Base-by-base conservation (phyloP, 1,140 invertebrate species). In the Lepidurus arcticus region DNA sequence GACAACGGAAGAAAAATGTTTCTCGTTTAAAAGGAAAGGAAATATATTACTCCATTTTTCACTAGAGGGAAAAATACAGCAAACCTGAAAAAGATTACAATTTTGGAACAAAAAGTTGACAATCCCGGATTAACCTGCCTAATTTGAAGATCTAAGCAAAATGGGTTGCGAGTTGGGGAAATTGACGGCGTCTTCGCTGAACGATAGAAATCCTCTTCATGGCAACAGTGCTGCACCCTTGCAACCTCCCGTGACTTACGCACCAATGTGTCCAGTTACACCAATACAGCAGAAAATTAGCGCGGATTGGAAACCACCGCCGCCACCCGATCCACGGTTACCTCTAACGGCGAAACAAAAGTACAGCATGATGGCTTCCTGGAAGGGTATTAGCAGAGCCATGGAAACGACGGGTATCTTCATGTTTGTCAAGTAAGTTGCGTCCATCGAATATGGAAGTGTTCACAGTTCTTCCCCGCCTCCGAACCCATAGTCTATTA, bases 381-480 rank as follows among this genome's bases (percentile, higher is more conserved):
- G 94, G 94, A 95, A 94, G 84, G 93, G 91, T 6, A 94, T 95
- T 80, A 90, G 90, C 73, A 89, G 93, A 81, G 93, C 93, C 1
- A 92, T 95, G 88, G 92, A 94, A 84, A 89, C 91, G 16, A 95
- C 94, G 42, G 94, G 94, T 21, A 90, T 96, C 80, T 90, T 90
- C 85, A 96, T 96, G 94, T 95, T 96, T 85, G 88, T 95, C 84
- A 93, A 93, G 94, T 95, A 86, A 91, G 92, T 90, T 74, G 0
- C 42, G n/a, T 76, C 73, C 43, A 76, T 26, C 78, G 11, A 73
- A 21, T 76, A 21, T 5, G 21, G 42, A 21, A 75, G n/a, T n/a
- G 44, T 34, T 8, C 5, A 7, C 44, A 26, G 5, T 10, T 21
- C 16, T 24, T 6, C 42, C 10, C 44, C 16, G 7, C 44, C 43